Percentiles rank a stretch among this genome's conserved stretches.
Conservation (phyloP, 2,797 vertebrate genomes). For the Xiphophorus birchmanni region DNA sequence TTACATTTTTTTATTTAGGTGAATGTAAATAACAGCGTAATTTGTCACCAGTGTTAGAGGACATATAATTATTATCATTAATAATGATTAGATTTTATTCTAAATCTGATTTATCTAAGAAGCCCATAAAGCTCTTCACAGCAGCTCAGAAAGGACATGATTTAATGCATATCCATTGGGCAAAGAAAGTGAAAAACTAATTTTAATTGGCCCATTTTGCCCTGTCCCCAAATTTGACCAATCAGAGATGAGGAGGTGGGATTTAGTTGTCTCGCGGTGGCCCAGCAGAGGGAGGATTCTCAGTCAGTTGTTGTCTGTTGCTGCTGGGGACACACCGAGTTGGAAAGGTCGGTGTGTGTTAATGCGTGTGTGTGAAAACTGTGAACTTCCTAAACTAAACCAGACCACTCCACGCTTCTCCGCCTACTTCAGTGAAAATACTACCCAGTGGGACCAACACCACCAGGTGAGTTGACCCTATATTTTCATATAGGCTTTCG, state of each 20-base stretch:
- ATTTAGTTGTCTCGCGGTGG: constrained; percentile 11
- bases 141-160: background rate
- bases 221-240: constrained; percentile 61
- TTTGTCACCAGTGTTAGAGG: background rate
- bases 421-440: constrained; percentile 3
- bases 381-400: background rate
- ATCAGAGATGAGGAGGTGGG: constrained; percentile 50
- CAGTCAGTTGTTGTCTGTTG: constrained; percentile 55
- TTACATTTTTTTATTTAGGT: background rate
- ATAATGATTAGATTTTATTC: background rate
- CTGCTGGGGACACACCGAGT: constrained; percentile 53
- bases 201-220: constrained; percentile 55
- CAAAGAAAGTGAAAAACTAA: background rate
- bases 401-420: constrained; percentile 15
- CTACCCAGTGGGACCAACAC: constrained; percentile 5
- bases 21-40: background rate
- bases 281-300: constrained; percentile 33
- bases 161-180: constrained; percentile 22
- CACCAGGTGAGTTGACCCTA: constrained; percentile 53
- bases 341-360: constrained; percentile 47
- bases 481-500: background rate
- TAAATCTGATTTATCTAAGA: background rate
- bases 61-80: background rate
- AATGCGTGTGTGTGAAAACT: constrained; percentile 9
- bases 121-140: background rate